Percentiles rank a stretch among this genome's conserved stretches.
Evolutionary conservation across 2,113 vertebrate genomes (phyloP).

Genomic region (Nannospalax galili): DNA sequence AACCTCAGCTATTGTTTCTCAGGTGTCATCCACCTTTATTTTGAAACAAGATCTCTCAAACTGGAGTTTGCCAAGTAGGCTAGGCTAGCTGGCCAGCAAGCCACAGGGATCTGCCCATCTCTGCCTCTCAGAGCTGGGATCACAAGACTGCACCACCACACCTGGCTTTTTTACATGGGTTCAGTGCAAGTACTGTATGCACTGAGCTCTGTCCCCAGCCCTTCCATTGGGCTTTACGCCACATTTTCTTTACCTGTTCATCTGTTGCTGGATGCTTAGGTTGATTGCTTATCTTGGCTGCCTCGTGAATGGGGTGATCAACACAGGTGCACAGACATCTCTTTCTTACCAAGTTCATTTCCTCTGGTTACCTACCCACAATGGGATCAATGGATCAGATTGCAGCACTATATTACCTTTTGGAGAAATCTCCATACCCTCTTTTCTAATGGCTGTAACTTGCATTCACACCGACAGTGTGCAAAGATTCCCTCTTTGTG

Average conservation of each 20-base stretch:
- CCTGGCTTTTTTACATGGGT: neutral
- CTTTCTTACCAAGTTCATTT: neutral
- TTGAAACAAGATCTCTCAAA: neutral
- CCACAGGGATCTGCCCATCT: neutral
- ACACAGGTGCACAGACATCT: neutral
- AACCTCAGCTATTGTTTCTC: neutral
- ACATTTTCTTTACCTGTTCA: neutral
- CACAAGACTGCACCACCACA: neutral
- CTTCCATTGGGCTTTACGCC: no score
- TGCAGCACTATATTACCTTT: neutral
- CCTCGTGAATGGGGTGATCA: no score
- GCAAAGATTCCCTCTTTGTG: neutral
- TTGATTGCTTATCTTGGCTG: neutral
- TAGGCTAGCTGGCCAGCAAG: neutral
- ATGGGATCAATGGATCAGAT: neutral
- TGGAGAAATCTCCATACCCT: neutral
- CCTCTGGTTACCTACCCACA: no score
- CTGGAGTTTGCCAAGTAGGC: neutral
- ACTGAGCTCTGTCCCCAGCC: neutral
- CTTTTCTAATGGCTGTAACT: neutral
- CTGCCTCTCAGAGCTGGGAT: neutral
- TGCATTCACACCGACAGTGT: neutral
- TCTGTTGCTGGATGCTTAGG: neutral
- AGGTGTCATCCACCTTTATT: neutral
- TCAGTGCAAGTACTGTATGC: neutral